Base-by-base conservation (phyloP, 2,113 vertebrate species). In the Microcebus jonahi region DNA sequence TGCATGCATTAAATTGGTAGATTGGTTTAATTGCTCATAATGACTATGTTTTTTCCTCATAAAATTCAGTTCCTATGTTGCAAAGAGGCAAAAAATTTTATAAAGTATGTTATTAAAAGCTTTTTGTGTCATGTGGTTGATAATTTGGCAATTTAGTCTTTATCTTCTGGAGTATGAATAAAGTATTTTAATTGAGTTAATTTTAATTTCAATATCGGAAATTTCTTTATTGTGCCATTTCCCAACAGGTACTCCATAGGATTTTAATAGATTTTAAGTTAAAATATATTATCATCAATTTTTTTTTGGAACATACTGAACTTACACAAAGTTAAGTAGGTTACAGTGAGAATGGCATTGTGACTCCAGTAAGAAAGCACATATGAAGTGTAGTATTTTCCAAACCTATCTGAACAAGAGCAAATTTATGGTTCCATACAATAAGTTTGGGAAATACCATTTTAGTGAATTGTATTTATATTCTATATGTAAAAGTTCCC, bases 101-200 rank as follows among this genome's bases (percentile, higher is more conserved):
- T 98, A 97, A 98, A 95, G 55, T 95, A 31, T 91, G 67, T 79
- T 71, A 95, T 55, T 92, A 98, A 88, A 98, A 94, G 94, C 11
- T 91, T 92, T 97, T 98, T 98, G 98, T 98, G 98, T 99, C 84
- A 97, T 98, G 93, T 98, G 98, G 96, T 98, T 99, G 98, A 97
- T 98, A 96, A 96, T 85, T 95, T 97, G 92, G 80, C 98, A 98
- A 97, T 96, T 97, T 97, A 97, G 90, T 97, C 59, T 98, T 98
- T 95, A 59, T 96, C 65, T 98, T 98, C 97, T 98, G 97, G 97
- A 98, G 97, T 98, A 96, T 98, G 98, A 98, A 88, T 97, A 97
- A 97, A 97, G 95, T 70, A 95, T 86, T 88, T 97, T 94, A 97
- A 96, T 93, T 93, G 68, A 97, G 83, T 34, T 11, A 95, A 18